Evolutionary conservation across 2,888 invertebrate species (phyloP).

Genomic region (Lacanobia oleracea): DNA sequence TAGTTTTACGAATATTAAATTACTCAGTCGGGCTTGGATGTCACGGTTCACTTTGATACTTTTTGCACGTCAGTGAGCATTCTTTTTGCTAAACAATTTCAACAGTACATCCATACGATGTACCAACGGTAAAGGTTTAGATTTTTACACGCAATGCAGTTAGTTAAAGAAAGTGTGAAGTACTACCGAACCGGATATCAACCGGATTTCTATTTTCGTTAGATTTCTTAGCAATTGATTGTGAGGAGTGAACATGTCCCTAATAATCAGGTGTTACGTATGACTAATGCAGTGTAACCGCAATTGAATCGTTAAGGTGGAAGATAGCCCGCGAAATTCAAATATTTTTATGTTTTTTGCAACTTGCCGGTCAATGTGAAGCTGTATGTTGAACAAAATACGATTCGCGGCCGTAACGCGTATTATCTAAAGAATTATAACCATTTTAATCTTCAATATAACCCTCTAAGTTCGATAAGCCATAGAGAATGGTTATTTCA

Average conservation of each 20-base stretch:
- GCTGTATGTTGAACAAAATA: no score
- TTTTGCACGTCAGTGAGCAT: slow-evolving; percentile 49
- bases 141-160: slow-evolving; percentile 56
- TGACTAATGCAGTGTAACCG: slow-evolving; percentile 25
- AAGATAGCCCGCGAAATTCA: no score
- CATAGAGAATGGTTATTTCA: no score
- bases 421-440: no score
- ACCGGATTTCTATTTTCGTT: slow-evolving; percentile 58
- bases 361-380: no score
- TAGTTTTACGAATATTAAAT: slow-evolving; percentile 66
- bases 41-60: slow-evolving; percentile 60
- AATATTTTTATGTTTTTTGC: no score
- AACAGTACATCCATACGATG: slow-evolving; percentile 31
- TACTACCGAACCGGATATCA: slow-evolving; percentile 53
- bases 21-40: slow-evolving; percentile 55
- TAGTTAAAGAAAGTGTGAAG: slow-evolving; percentile 61
- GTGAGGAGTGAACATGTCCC: slow-evolving; percentile 19
- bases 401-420: no score
- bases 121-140: slow-evolving; percentile 23
- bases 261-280: slow-evolving; percentile 34
- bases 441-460: no score
- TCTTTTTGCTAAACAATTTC: slow-evolving; percentile 32
- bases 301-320: slow-evolving; percentile 6
- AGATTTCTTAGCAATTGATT: slow-evolving; percentile 33
- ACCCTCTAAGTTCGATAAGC: no score